Base-by-base conservation (phyloP, 2,797 vertebrate species). In the Cynopterus sphinx region DNA sequence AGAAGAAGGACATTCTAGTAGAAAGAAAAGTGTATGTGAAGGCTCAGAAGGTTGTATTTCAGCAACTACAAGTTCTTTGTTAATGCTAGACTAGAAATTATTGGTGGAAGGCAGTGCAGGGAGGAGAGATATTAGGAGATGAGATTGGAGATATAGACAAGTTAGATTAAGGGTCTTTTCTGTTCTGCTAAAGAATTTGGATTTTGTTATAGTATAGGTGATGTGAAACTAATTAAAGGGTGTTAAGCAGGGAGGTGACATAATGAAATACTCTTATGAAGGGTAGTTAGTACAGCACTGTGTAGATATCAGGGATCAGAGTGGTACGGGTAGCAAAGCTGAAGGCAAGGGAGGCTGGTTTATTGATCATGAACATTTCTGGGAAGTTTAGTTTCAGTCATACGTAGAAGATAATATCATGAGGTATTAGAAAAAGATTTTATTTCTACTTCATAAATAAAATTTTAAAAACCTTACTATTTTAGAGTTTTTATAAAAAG, bases 401-500 rank as follows among this genome's bases (percentile, higher is more conserved):
- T 71, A 15, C 65, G 75, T 77, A 73, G 5, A 67, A 22, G 31
- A 73, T 85, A 81, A 79, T 82, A 88, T 39, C 11, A 71, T 68
- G 81, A 71, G 68, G 17, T 74, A 28, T 28, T 67, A 68, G 74
- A 90, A 55, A n/a, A 26, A 51, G 65, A 74, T 39, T 59, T 41
- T 43, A 33, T 93, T 75, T 85, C 51, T 88, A 55, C 39, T 55
- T 78, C 65, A 77, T 49, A 73, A 70, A 75, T 70, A 63, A 81
- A 51, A 24, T 51, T 77, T 43, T 33, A 33, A 36, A 90, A 78
- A 49, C 65, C 49, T 90, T 31, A 83, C 17, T 93, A 46, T 31
- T 73, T 92, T 79, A 79, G 43, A 87, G 39, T 43, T 84, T 26
- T 94, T 57, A 75, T 78, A 87, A 94, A 71, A 87, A 31, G 24